phyloP scores from a whole-genome alignment of 2,113 vertebrate species.

The Hippocampus mohnikei region DNA sequence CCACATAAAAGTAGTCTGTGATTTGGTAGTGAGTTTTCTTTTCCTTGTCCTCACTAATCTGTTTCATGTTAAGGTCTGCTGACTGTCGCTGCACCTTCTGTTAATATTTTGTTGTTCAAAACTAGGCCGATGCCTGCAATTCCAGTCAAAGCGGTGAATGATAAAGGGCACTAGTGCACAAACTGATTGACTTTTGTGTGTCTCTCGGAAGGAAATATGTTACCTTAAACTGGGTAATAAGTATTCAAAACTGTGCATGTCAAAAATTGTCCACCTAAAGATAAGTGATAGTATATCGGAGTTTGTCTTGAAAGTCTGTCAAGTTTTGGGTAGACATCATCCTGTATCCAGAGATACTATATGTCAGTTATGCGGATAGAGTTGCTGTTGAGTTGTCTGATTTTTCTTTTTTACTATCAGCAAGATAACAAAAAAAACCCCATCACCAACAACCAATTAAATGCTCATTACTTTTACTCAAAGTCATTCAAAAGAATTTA shows the following conservation, averaged over 20 bases:
- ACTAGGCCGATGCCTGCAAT: constrained; percentile 30
- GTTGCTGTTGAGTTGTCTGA: too few species aligned
- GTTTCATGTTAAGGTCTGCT: constrained; percentile 45
- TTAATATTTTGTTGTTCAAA: constrained; percentile 45
- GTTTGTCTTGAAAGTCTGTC: not conserved
- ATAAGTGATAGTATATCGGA: constrained; percentile 16
- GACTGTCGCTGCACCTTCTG: constrained; percentile 45
- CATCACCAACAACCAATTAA: too few species aligned
- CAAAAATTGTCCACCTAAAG: not conserved
- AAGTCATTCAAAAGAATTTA: not conserved
- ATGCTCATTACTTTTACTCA: not conserved
- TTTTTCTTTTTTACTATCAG: too few species aligned
- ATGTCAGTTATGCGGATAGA: not conserved
- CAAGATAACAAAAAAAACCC: too few species aligned
- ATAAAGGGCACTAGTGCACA: constrained; percentile 7
- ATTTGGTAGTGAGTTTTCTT: constrained; percentile 44
- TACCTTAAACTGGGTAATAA: constrained; percentile 30
- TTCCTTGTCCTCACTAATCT: constrained; percentile 38
- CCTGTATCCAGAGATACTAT: not conserved
- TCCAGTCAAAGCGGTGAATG: constrained; percentile 2
- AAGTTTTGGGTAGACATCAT: not conserved
- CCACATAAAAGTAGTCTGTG: not conserved
- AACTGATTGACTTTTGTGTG: not conserved
- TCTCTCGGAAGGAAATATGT: constrained; percentile 6
- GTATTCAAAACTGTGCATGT: constrained; percentile 16